Base-by-base conservation (phyloP, 1,140 invertebrate species). In the Drusus annulatus region DNA sequence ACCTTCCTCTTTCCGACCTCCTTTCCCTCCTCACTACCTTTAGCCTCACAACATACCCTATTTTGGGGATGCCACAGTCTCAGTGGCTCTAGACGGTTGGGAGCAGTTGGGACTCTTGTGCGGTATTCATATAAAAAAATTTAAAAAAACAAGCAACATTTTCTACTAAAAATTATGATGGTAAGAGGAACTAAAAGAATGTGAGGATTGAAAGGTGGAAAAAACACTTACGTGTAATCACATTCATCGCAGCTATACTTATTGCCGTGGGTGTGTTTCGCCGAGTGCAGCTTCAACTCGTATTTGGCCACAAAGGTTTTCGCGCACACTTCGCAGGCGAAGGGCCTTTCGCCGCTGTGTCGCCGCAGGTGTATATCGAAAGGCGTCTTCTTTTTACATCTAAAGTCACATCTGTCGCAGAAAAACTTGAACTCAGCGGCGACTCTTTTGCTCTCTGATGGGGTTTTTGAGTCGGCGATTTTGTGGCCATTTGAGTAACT, bases 391-490 rank as follows among this genome's bases (percentile, higher is more conserved):
- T 80, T 80, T 21, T 51, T 60, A 13, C 63, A 82, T 31, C 74
- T 79, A 28, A 82, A 82, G 17, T 82, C 74, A 28, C 81, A 82
- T 16, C 58, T 68, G 17, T 82, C 81, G 45, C 81, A 82, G 36
- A 73, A 82, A 25, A 77, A 82, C 54, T 73, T 82, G 31, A 60
- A 82, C 16, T 79, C 81, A 0, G 51, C 28, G 0, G 50, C 63
- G 10, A 13, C 13, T 45, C 15, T 31, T 21, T 77, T 80, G 15
- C 54, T 65, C 31, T 60, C 56, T 5, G 80, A 69, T 6, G 36
- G 16, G 6, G 69, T 21, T 17, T 51, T 73, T 13, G 77, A 51
- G 36, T 23, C 15, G 13, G 75, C 36, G 1, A 45, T 45, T 45
- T 45, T 13, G 10, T 45, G 71, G 3, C 50, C 23, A 17, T 71